A percentile compares a stretch with the other conserved stretches of the same genome.
These are phyloP conservation scores for Anabacerthia variegaticeps DNA, from an alignment of 2,797 vertebrate species.

Conservation along the genomic window DNA sequence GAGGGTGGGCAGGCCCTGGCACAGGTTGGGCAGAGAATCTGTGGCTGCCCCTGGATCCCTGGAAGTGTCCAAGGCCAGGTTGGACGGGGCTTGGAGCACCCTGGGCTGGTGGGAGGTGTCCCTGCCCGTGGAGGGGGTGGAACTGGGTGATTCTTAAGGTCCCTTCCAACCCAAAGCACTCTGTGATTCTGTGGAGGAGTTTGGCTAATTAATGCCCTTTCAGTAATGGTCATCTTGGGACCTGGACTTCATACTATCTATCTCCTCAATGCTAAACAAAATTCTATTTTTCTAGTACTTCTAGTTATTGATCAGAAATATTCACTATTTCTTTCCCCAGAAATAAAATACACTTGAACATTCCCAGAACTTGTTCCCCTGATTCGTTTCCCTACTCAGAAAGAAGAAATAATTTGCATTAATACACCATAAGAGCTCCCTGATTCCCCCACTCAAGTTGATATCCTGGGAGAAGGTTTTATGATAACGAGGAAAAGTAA, in stretches of 20 bases:
- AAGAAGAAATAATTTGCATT: background rate
- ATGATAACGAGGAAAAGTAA: background rate
- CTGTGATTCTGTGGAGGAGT: background rate
- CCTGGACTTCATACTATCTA: background rate
- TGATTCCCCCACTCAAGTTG: fast-evolving
- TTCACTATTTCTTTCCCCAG: background rate
- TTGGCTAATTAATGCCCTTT: background rate
- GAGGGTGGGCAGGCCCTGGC: background rate
- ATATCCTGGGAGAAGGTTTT: background rate
- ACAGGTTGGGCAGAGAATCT: background rate
- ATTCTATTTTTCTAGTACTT: background rate
- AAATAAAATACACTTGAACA: background rate
- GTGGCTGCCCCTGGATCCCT: background rate
- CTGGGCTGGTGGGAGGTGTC: background rate
- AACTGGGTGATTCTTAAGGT: fast-evolving
- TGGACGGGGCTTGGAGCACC: fast-evolving
- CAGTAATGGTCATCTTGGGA: background rate
- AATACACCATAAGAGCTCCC: background rate
- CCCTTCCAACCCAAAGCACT: background rate
- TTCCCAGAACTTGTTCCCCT: background rate
- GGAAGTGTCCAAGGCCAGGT: background rate
- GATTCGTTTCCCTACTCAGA: background rate
- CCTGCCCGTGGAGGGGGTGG: background rate
- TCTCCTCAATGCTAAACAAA: background rate
- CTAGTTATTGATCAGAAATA: background rate